These are phyloP conservation scores for Solea senegalensis DNA, from an alignment of 2,113 vertebrate species.

Conservation along the genomic window DNA sequence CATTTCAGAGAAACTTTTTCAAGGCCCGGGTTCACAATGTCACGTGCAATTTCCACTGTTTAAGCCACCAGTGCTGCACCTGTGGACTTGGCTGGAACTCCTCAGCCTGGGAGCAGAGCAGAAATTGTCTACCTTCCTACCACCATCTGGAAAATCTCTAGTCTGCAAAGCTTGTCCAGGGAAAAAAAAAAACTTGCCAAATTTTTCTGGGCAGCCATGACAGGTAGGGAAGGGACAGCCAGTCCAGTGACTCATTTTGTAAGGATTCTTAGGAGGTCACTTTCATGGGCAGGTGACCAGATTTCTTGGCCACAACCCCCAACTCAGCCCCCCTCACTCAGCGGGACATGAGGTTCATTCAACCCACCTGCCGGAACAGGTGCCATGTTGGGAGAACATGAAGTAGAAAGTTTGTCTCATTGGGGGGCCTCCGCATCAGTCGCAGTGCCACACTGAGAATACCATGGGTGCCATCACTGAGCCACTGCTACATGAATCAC, in stretches of 20 bases:
- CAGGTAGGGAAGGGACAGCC: conserved; percentile 4
- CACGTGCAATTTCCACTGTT: neutral
- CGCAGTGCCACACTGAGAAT: conserved; percentile 5
- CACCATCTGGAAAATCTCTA: conserved; percentile 26
- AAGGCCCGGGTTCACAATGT: neutral
- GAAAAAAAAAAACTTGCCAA: conserved; percentile 15
- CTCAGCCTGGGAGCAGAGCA: neutral
- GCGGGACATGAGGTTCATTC: conserved; percentile 19
- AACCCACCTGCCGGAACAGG: conserved; percentile 34
- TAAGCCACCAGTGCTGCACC: neutral
- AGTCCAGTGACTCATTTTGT: conserved; percentile 4
- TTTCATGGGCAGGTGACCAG: conserved; percentile 14
- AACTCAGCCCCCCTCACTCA: conserved; percentile 18
- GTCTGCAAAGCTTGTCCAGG: conserved; percentile 2
- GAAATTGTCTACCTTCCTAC: conserved; percentile 2
- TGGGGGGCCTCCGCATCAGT: conserved; percentile 32
- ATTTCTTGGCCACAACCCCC: conserved; percentile 34
- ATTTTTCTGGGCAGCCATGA: conserved; percentile 10
- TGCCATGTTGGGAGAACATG: conserved; percentile 33
- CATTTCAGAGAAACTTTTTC: too few relatives aligned
- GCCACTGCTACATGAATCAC: conserved; percentile 5
- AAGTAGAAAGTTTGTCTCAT: conserved; percentile 20
- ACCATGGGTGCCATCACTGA: neutral
- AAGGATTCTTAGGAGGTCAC: conserved; percentile 16
- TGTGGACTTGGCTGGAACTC: neutral